phyloP scores from a whole-genome alignment of 1,140 invertebrate genomes.

The Meloidogyne chitwoodi region DNA sequence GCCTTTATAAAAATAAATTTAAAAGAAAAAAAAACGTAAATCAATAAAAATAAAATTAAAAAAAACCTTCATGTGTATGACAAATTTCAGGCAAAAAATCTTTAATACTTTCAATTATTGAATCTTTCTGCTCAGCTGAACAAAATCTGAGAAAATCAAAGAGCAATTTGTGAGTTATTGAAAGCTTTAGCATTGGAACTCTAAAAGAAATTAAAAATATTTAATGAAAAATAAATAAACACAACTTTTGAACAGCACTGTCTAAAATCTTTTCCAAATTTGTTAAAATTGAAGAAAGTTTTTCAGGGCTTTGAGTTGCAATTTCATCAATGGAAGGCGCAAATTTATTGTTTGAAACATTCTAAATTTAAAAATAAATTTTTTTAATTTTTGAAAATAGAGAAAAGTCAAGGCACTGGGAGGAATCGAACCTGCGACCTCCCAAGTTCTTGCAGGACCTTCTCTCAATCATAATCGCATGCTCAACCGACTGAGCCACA shows the following conservation, averaged over 20 bases:
- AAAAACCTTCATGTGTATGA: constrained; percentile 70
- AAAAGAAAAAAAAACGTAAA: neutral
- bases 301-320: constrained; percentile 23
- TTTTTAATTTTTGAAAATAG: no score
- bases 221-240: neutral
- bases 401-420: no score
- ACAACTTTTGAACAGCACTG: constrained; percentile 26
- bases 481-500: no score
- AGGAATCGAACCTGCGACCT: no score
- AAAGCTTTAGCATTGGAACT: constrained; percentile 61
- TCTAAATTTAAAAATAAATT: neutral
- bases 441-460: no score
- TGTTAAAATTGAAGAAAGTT: constrained; percentile 29
- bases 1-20: constrained; percentile 63
- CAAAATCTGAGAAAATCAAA: constrained; percentile 76
- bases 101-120: constrained; percentile 46
- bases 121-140: constrained; percentile 62
- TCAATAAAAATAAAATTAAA: no score
- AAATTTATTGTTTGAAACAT: neutral
- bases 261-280: constrained; percentile 35
- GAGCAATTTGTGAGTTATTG: constrained; percentile 73
- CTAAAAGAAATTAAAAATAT: neutral
- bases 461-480: no score
- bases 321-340: constrained; percentile 26
- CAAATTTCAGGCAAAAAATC: constrained; percentile 65